phyloP scores from a whole-genome alignment of 2,888 invertebrate species.

The Glyphotaelius pellucidus region DNA sequence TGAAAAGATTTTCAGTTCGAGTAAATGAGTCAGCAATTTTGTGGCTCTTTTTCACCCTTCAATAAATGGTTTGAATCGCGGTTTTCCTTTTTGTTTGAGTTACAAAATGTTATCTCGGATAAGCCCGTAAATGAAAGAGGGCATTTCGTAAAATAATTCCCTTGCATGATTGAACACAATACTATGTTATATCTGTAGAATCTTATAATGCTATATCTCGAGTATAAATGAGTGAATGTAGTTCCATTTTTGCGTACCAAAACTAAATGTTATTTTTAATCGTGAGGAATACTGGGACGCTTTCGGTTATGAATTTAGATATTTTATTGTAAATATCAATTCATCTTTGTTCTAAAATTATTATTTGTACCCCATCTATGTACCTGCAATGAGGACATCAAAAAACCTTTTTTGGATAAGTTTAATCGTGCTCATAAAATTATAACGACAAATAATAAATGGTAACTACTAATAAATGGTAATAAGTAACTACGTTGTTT shows the following conservation, averaged over 20 bases:
- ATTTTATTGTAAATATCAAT: too few relatives aligned
- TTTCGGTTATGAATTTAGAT: too few relatives aligned
- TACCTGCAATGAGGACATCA: too few relatives aligned
- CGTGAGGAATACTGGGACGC: not conserved
- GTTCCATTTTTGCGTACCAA: not conserved
- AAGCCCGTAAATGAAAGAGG: constrained; percentile 8
- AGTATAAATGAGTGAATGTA: not conserved
- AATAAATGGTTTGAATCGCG: constrained; percentile 34
- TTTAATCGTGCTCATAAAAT: too few relatives aligned
- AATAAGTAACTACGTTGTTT: too few relatives aligned
- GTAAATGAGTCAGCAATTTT: constrained; percentile 22
- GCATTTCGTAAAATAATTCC: not conserved
- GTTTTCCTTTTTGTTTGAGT: constrained; percentile 41
- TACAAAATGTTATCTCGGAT: constrained; percentile 32
- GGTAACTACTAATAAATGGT: too few relatives aligned
- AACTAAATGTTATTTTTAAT: not conserved
- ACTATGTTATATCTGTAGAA: not conserved
- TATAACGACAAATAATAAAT: too few relatives aligned
- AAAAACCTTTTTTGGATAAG: too few relatives aligned
- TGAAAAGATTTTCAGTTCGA: constrained; percentile 38
- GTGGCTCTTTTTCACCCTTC: constrained; percentile 24
- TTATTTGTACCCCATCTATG: too few relatives aligned
- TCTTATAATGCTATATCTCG: not conserved
- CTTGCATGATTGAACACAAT: not conserved
- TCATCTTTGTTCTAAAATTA: too few relatives aligned